Conservation (phyloP, 1,140 invertebrate species). For the Drosophila rufa region DNA sequence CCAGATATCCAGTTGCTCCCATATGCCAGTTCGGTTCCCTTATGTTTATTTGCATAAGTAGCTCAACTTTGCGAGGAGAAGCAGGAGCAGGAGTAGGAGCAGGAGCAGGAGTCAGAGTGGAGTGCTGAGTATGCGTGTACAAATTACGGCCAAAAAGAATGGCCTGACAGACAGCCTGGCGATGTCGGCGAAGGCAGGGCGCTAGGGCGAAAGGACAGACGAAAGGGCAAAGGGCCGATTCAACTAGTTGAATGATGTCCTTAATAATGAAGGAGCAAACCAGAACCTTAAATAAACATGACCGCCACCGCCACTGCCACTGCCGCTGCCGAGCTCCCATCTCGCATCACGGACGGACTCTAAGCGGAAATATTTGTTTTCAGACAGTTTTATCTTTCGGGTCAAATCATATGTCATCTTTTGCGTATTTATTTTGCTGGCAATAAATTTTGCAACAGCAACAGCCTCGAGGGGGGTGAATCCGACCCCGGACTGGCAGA, state of each 20-base stretch:
- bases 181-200: conserved; percentile 10
- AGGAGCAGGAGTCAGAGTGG: neutral
- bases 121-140: conserved; percentile 54
- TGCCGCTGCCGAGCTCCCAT: conserved; percentile 11
- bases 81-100: neutral
- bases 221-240: conserved; percentile 41
- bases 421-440: conserved; percentile 76
- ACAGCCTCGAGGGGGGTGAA: conserved; percentile 24
- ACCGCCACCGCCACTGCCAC: conserved; percentile 34
- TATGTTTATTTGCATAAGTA: conserved; percentile 82
- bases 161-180: conserved; percentile 45
- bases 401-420: conserved; percentile 83
- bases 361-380: conserved; percentile 79
- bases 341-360: conserved; percentile 32
- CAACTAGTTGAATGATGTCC: conserved; percentile 82
- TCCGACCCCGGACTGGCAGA: conserved; percentile 11
- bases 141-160: conserved; percentile 69
- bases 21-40: conserved; percentile 44
- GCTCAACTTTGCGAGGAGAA: conserved; percentile 28
- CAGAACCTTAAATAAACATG: conserved; percentile 76
- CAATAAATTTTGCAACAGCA: conserved; percentile 67
- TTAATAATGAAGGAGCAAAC: conserved; percentile 77
- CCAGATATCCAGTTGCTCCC: conserved; percentile 33
- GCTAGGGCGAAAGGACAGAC: conserved; percentile 7
- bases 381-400: conserved; percentile 74